Evolutionary conservation across 2,888 invertebrate genomes (phyloP).

Genomic region (Chloroclysta siterata): DNA sequence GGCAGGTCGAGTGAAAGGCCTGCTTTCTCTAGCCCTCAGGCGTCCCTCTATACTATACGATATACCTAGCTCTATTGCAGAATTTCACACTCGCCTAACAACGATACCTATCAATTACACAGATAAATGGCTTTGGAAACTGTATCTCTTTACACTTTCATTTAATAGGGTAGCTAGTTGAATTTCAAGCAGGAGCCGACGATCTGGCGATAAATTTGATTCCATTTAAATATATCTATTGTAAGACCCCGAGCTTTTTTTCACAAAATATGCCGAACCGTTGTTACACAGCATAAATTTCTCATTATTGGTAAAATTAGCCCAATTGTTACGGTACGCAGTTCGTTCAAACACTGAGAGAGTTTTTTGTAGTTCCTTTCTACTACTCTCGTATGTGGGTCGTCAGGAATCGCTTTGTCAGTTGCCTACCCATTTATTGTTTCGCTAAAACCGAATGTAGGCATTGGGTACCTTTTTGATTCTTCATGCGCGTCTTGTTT

Average conservation of each 20-base stretch:
- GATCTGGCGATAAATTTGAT: constrained; percentile 34
- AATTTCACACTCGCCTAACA: constrained; percentile 75
- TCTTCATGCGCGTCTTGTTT: constrained; percentile 30
- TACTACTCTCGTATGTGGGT: constrained; percentile 63
- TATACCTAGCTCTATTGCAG: constrained; percentile 72
- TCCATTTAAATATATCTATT: constrained; percentile 36
- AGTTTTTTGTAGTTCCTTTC: constrained; percentile 65
- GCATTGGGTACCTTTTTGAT: constrained; percentile 36
- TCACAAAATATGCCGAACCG: neutral
- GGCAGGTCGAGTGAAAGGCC: constrained; percentile 76
- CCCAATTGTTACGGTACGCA: constrained; percentile 59
- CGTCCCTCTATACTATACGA: constrained; percentile 66
- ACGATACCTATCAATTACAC: constrained; percentile 70
- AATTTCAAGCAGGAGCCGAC: constrained; percentile 35
- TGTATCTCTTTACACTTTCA: constrained; percentile 56
- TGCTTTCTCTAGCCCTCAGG: constrained; percentile 82
- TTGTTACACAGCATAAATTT: constrained; percentile 30
- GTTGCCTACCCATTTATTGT: constrained; percentile 54
- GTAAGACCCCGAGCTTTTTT: constrained; percentile 19
- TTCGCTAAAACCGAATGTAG: constrained; percentile 43
- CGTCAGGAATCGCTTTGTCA: constrained; percentile 70
- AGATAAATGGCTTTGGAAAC: constrained; percentile 67
- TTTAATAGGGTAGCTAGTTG: constrained; percentile 42
- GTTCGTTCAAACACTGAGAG: constrained; percentile 58
- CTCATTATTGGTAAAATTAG: constrained; percentile 53